Conservation (phyloP, 2,888 invertebrate species). For the Apodemia mormo region DNA sequence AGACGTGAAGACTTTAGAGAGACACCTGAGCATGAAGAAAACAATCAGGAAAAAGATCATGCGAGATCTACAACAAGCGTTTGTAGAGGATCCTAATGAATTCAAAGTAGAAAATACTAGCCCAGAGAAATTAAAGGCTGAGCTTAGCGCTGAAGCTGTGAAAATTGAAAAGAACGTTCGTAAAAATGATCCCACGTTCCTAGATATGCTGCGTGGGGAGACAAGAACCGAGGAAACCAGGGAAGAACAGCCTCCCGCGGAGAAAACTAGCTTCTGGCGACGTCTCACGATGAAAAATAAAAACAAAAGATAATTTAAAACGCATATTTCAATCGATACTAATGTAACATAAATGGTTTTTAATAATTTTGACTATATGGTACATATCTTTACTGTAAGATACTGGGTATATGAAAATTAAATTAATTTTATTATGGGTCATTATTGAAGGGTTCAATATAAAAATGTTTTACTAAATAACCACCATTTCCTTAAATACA, state of each 20-base stretch:
- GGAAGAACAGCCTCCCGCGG: conserved; percentile 74
- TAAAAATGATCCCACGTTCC: conserved; percentile 83
- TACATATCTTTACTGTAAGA: neutral
- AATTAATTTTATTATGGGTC: too few species aligned
- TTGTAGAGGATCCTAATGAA: conserved; percentile 87
- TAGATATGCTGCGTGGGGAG: conserved; percentile 85
- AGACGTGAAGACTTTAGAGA: conserved; percentile 88
- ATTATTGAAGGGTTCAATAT: too few species aligned
- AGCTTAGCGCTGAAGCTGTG: conserved; percentile 85
- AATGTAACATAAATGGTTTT: conserved; percentile 1
- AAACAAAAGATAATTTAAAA: conserved; percentile 81
- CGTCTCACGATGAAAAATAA: conserved; percentile 86
- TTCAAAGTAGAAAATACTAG: conserved; percentile 86
- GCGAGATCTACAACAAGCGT: conserved; percentile 89
- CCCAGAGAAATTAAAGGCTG: conserved; percentile 85
- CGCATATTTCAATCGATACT: conserved; percentile 33
- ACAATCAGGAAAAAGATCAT: conserved; percentile 92
- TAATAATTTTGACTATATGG: neutral
- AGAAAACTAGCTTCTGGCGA: conserved; percentile 86
- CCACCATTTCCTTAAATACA: too few species aligned
- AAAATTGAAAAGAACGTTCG: conserved; percentile 82
- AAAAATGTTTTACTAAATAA: too few species aligned
- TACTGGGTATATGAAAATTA: too few species aligned
- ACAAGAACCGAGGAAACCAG: conserved; percentile 69
- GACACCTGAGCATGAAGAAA: conserved; percentile 93